Base-by-base conservation (phyloP, 2,113 vertebrate genomes). In the Crotophaga sulcirostris region DNA sequence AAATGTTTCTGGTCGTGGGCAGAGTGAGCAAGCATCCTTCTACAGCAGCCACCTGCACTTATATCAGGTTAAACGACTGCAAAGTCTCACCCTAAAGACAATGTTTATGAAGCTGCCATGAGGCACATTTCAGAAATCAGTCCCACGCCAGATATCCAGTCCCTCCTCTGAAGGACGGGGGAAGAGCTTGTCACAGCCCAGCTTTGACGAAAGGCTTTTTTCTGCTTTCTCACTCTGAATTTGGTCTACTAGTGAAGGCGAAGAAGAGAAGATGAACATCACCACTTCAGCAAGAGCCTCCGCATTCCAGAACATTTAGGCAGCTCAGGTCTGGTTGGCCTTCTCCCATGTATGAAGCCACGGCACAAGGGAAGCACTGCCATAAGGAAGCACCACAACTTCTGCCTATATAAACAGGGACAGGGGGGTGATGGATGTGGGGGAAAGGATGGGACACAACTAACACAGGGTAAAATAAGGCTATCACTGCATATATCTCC, bases 251-350 rank as follows among this genome's bases (percentile, higher is more conserved):
- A 31, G 23, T 89, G n/a, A 62, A 6, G 5, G 55, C 4, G 0
- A 94, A 93, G 29, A 52, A 1, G 5, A 29, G 21, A 83, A 29
- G 23, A 63, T 13, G 55, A 81, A 34, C 44, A 75, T 16, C 64
- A 69, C 13, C 31, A 81, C 42, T 34, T 51, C 52, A 92, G 72
- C 45, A 92, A 64, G 21, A 62, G 40, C 36, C 36, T 67, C 45
- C 1, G 1, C 0, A 0, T 6, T 7, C 3, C 3, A 51, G 42
- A 40, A 33, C 7, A 26, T 26, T 72, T 12, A 19, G 23, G 24
- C 54, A 88, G 54, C 63, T 89, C 76, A 38, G 36, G 34, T 51
- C 36, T 34, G 42, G 63, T 34, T 29, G 17, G 23, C 47, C 36
- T 86, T 60, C 72, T 84, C 26, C 15, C 33, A 72, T 13, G 36